These are phyloP conservation scores for Gila orcuttii DNA, from an alignment of 2,113 vertebrate species.

Conservation along the genomic window DNA sequence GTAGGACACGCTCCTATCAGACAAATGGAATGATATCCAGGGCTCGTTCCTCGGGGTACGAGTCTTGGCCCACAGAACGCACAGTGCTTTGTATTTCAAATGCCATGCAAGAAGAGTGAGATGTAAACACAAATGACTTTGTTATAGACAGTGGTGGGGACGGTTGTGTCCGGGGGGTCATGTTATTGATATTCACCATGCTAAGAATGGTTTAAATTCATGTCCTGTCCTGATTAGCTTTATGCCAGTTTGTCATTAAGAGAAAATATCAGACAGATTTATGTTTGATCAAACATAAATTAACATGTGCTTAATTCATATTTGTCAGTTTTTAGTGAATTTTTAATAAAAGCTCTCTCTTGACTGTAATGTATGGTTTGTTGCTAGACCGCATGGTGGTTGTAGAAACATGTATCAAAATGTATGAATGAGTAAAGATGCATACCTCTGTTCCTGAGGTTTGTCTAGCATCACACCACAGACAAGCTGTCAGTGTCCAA, in stretches of 20 bases:
- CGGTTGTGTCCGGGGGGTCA: not conserved
- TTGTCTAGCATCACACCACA: not conserved
- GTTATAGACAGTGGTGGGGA: not conserved
- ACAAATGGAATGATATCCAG: slow-evolving; percentile 77
- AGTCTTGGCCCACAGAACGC: slow-evolving; percentile 64
- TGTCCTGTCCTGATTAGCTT: not conserved
- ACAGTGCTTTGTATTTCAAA: slow-evolving; percentile 58
- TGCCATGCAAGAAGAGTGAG: not conserved
- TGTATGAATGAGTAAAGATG: not conserved
- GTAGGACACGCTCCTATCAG: slow-evolving; percentile 74
- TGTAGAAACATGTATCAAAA: not conserved
- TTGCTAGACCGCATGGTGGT: not conserved
- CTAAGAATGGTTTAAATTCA: not conserved
- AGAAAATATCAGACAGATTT: not conserved
- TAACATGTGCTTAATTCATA: not conserved
- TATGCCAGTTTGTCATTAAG: not conserved
- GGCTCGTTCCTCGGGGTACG: slow-evolving; percentile 67
- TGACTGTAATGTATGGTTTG: not conserved
- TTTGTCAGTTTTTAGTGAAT: not conserved
- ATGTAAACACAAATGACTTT: slow-evolving; percentile 7
- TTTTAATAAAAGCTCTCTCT: not conserved
- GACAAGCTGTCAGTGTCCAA: not conserved
- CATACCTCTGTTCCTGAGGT: not conserved
- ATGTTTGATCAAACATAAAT: not conserved
- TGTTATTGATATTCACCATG: not conserved